Evolutionary conservation across 2,113 vertebrate species (phyloP), one percentile per base, ranked within the genome.

Genomic region (Ctenomys sociabilis): DNA sequence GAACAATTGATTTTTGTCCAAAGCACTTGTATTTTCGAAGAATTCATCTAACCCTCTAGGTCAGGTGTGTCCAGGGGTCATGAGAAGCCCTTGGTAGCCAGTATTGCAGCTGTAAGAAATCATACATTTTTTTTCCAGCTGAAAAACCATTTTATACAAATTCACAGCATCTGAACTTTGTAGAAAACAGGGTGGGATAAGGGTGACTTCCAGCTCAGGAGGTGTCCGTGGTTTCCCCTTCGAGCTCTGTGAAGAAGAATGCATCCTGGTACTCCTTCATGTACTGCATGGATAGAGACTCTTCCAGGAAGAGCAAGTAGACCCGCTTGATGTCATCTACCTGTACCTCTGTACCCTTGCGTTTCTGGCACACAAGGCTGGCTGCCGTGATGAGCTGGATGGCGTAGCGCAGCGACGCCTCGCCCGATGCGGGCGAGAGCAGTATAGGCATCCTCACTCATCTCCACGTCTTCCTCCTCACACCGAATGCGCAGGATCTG

Each of bases 251-350:
- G 95, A 99, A 99, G 97, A 99, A 99, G 98, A 99, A 99, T 95
- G 99, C 99, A 6, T 99, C 99, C 97, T 99, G 99, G 96, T 99
- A 99, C 73, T 99, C 99, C 97, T 99, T 99, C 99, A 99, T 99
- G 98, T 99, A 99, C 98, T 99, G 99, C 2, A 99, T 99, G 54
- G 99, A 99, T 11, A 99, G 98, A 1, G 99, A 98, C 96, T 99
- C 99, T 0, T 99, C 99, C 98, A 99, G 98, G 95, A 99, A 99
- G 88, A 99, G 98, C 0, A 99, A 99, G 97, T 99, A 99, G 16
- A 99, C 99, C 0, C 99, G 97, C 94, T 99, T 99, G 57, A 99
- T 99, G 97, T 99, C 99, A 17, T 99, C 99, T 24, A 99, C 99
- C 95, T 99, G n/a, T n/a, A n/a, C n/a, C n/a, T n/a, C n/a, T 49